Evolutionary conservation across 2,113 vertebrate species (phyloP), one percentile per base, ranked within the genome.

Genomic region (Gasterosteus nipponicus): DNA sequence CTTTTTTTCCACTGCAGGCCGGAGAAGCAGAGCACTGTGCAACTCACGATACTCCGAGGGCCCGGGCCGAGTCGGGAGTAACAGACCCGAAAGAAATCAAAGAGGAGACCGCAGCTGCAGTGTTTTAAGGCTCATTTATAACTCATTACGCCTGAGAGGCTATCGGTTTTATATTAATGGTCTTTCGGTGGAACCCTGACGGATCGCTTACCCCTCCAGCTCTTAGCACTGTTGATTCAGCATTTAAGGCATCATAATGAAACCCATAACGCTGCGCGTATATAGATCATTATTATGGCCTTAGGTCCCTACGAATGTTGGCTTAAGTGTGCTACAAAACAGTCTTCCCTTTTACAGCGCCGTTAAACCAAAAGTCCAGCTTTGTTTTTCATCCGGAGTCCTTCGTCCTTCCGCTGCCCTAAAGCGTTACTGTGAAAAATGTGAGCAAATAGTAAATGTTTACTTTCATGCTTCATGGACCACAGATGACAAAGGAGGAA

Each of bases 341-440:
- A 60, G 22, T 76, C 54, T 62, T 79, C 35, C 57, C 47, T 75
- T 56, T 67, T 60, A 75, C 62, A 46, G 42, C 1, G 1, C 46
- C 53, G 68, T 66, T 56, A 56, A 57, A 79, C 78, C 74, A 68
- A 77, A 54, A n/a, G 42, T 83, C 62, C 62, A 44, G 62, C 82
- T 81, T 68, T 73, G 69, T 73, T 82, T 26, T 83, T 65, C 64
- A 80, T 80, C 49, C 19, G 18, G 71, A 58, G 65, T 64, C 70
- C 65, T 61, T 33, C 11, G 10, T 53, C 49, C 71, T 75, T 86
- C 71, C 60, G 19, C 46, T 33, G 72, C 73, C 53, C 63, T 51
- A 29, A 59, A 74, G 53, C 6, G 9, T 72, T 72, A 51, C 60
- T 49, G 71, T 74, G 54, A 85, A 80, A 83, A 60, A 12, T 29